A percentile compares a stretch with the other conserved stretches of the same genome.
Conservation (phyloP, 2,113 vertebrate species). For the Neotragus moschatus region DNA sequence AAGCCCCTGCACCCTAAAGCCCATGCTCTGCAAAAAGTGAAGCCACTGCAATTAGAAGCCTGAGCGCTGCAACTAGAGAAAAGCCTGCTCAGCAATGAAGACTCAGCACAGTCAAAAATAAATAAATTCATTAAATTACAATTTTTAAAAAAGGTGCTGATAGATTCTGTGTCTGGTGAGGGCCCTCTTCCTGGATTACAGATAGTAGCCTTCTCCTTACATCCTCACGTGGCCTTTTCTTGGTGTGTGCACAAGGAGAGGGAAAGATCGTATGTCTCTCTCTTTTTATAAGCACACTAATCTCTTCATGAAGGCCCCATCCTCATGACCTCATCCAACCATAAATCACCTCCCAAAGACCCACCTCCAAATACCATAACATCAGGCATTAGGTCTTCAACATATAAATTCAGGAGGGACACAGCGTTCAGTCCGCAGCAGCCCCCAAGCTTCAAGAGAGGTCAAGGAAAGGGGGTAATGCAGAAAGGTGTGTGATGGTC, state of each 20-base stretch:
- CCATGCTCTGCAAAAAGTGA: neutral
- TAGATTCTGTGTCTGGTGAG: neutral
- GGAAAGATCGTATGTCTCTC: neutral
- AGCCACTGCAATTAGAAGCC: neutral
- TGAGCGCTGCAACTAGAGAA: neutral
- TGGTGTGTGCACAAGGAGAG: neutral
- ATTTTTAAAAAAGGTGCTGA: neutral
- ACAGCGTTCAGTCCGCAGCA: neutral
- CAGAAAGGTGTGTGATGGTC: neutral
- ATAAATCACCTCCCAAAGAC: neutral
- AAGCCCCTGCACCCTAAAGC: neutral
- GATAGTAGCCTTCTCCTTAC: neutral
- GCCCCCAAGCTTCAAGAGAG: neutral
- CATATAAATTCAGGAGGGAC: neutral
- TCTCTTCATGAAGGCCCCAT: neutral
- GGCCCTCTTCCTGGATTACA: neutral
- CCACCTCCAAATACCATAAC: neutral
- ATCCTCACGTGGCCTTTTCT: neutral
- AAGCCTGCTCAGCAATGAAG: neutral
- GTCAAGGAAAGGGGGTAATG: neutral
- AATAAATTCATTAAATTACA: accelerated
- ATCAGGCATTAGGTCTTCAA: neutral
- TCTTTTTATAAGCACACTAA: neutral
- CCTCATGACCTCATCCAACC: neutral
- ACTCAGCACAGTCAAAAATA: neutral